These are phyloP conservation scores for Rhopilema esculentum DNA, from an alignment of 30 jellyfish, hydroid and myxozoan genomes.

Conservation along the genomic window DNA sequence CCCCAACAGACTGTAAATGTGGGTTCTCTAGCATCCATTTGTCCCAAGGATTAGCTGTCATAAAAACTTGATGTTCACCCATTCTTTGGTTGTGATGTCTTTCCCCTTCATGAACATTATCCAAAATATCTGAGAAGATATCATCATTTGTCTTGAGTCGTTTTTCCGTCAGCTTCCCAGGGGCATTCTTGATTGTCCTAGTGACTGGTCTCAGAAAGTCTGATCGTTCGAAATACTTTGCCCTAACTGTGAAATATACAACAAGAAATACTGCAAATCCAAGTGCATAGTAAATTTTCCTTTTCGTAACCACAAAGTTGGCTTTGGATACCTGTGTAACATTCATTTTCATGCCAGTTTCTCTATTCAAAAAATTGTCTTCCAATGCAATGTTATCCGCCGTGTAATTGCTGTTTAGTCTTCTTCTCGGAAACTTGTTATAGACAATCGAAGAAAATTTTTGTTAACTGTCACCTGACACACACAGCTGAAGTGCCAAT, in stretches of 20 bases:
- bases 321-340: constrained; percentile 4
- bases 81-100: not conserved
- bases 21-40: constrained; percentile 81
- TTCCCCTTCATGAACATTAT: not conserved
- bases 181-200: constrained; percentile 37
- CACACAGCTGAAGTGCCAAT: not conserved
- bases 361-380: too few relatives aligned
- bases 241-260: constrained; percentile 40
- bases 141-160: not conserved
- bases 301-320: constrained; percentile 21
- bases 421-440: not conserved
- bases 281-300: constrained; percentile 16
- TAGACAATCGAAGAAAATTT: not conserved
- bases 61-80: not conserved
- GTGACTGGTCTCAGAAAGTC: constrained; percentile 60
- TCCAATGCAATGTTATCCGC: too few relatives aligned
- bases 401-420: not conserved
- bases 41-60: constrained; percentile 66
- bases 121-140: constrained; percentile 13
- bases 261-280: constrained; percentile 29
- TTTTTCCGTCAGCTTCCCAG: not conserved
- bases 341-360: too few relatives aligned
- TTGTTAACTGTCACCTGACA: not conserved
- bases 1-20: constrained; percentile 79
- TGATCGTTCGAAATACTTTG: constrained; percentile 71